Base-by-base conservation (phyloP, 2,113 vertebrate genomes). In the Seriola rivoliana region DNA sequence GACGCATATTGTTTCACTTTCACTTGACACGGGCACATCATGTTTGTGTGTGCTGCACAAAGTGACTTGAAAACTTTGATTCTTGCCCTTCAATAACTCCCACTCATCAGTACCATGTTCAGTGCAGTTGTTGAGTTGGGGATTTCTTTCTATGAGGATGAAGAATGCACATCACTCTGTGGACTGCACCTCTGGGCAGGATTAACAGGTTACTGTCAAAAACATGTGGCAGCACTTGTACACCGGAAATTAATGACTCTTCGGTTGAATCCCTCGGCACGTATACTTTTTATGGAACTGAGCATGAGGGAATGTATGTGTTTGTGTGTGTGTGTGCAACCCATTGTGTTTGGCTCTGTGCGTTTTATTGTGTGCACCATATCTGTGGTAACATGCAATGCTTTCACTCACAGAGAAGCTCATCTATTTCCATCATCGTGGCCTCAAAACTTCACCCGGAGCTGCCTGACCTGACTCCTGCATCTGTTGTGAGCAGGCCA, bases 181-280 rank as follows among this genome's bases (percentile, higher is more conserved):
- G 44, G 78, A 85, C 74, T 48, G 71, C 63, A 81, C 77, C 69
- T 83, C 81, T 74, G 78, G 52, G 69, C 75, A 77, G 87, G 92
- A 93, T 89, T 84, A 85, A 67, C 57, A 89, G 81, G 89, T 92
- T 89, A 85, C 67, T 68, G 80, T 84, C 73, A 86, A 72, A 80
- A 86, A 78, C 79, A 75, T 71, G 65, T 82, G 64, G 58, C n/a
- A 46, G 67, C 63, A 90, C 85, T 88, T 92, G 70, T 89, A 83
- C 89, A 86, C 73, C 80, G 42, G 73, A 87, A 89, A 90, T 89
- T 40, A 94, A 94, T 89, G 90, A 92, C 58, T 93, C 89, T 88
- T 90, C 72, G 72, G 55, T 7, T 34, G 23, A 71, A 71, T 69
- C 42, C 71, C 75, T 44, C 16, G 65, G 80, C 17, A n/a, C 60